A percentile compares a stretch with the other conserved stretches of the same genome.
Evolutionary conservation across 1,140 invertebrate genomes (phyloP).

Genomic region (Heliothis virescens): DNA sequence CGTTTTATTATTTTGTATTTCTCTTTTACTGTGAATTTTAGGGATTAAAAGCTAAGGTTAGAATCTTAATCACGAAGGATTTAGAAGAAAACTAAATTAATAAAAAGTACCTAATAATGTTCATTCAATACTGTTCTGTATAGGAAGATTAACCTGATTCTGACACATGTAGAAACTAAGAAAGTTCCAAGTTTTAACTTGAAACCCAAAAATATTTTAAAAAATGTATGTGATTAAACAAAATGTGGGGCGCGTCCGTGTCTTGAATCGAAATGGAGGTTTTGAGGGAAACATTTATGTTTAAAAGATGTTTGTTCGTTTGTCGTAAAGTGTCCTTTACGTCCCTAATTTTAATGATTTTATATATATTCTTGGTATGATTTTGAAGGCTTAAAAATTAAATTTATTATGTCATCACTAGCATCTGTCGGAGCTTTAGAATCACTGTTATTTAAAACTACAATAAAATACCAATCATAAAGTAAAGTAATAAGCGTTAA

Average conservation of each 20-base stretch:
- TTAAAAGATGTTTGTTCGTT: neutral
- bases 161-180: conserved; percentile 1
- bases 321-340: neutral
- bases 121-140: neutral
- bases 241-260: conserved; percentile 39
- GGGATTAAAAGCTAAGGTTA: no score
- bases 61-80: no score
- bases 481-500: neutral
- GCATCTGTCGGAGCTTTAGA: no score
- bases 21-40: no score
- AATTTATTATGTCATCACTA: no score
- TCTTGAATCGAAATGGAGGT: conserved; percentile 41
- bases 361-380: neutral
- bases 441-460: no score
- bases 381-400: no score
- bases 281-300: conserved; percentile 8
- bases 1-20: neutral
- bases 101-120: no score
- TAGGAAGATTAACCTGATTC: neutral
- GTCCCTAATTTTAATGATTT: neutral
- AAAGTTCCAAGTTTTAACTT: conserved; percentile 10
- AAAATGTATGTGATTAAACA: conserved; percentile 48
- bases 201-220: conserved; percentile 32
- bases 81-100: neutral
- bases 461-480: no score